phyloP scores from a whole-genome alignment of 2,888 invertebrate genomes.

The Chrysolina haemoptera region DNA sequence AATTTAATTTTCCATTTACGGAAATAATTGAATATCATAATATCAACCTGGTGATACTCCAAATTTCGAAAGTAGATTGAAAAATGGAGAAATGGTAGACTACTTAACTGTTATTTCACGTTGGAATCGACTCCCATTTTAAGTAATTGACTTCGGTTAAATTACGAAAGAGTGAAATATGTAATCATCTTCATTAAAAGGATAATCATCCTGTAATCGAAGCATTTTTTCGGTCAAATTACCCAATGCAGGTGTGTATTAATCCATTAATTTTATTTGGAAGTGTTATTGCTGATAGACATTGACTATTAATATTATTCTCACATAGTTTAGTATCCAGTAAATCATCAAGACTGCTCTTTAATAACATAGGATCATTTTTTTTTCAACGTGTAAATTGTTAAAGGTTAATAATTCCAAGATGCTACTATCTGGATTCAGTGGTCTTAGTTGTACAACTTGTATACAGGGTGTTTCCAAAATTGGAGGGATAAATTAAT shows the following conservation, averaged over 20 bases:
- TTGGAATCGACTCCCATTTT: constrained; percentile 6
- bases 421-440: neutral
- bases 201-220: constrained; percentile 40
- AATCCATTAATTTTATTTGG: constrained; percentile 36
- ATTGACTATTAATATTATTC: constrained; percentile 35
- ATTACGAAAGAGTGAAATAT: constrained; percentile 27
- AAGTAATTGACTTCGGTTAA: constrained; percentile 22
- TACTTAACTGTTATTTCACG: constrained; percentile 1
- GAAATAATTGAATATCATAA: too few species aligned
- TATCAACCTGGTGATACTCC: neutral
- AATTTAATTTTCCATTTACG: too few species aligned
- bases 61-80: neutral
- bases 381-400: constrained; percentile 18
- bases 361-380: neutral
- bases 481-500: too few species aligned
- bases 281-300: constrained; percentile 35
- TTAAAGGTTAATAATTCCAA: neutral
- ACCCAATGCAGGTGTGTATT: constrained; percentile 33
- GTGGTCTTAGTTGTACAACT: neutral
- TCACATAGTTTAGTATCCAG: constrained; percentile 22
- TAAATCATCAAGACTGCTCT: constrained; percentile 27
- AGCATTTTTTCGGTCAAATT: constrained; percentile 34
- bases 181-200: constrained; percentile 30
- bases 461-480: neutral
- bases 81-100: neutral